Base-by-base conservation (phyloP, 2,113 vertebrate species). In the Sprattus sprattus region DNA sequence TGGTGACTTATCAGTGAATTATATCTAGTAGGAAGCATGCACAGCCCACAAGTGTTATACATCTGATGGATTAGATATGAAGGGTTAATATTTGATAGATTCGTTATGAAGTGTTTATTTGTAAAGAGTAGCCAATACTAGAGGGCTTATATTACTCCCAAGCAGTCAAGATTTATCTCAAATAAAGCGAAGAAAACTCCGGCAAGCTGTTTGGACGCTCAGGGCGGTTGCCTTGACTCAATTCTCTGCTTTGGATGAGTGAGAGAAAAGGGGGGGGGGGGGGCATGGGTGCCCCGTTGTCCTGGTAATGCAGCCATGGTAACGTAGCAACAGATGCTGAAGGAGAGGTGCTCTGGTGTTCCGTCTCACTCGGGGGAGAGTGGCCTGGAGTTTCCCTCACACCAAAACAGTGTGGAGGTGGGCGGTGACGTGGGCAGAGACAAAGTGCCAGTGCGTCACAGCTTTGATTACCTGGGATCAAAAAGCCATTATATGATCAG, bases 281-380 rank as follows among this genome's bases (percentile, higher is more conserved):
- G 75, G 44, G 45, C 25, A 39, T 82, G 75, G 81, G 84, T 88
- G 85, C 90, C 89, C 91, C 85, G 92, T 92, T 93, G 92, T 94
- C 94, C 92, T 92, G 92, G 93, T 93, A 92, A 92, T 91, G 90
- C 91, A 90, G 90, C 85, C 86, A 89, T 86, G 89, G 91, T 88
- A 32, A 94, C 93, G 8, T 47, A 90, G 93, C 89, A 94, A 92
- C 93, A 89, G 91, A 93, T 92, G 93, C 93, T 95, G 89, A 84
- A 92, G 93, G 92, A 89, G 88, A 81, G 91, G 91, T 91, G 89
- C 89, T 87, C 82, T 47, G 81, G 88, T 71, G 64, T 32, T 71
- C n/a, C 25, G 6, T 28, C 57, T 80, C 47, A 85, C 28, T 78
- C 60, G 52, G 28, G 52, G 44, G 78, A 89, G 50, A 13, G 81